Percentiles rank a stretch among this genome's conserved stretches.
Conservation (phyloP, 2,797 vertebrate genomes). For the Pteropus rufus region DNA sequence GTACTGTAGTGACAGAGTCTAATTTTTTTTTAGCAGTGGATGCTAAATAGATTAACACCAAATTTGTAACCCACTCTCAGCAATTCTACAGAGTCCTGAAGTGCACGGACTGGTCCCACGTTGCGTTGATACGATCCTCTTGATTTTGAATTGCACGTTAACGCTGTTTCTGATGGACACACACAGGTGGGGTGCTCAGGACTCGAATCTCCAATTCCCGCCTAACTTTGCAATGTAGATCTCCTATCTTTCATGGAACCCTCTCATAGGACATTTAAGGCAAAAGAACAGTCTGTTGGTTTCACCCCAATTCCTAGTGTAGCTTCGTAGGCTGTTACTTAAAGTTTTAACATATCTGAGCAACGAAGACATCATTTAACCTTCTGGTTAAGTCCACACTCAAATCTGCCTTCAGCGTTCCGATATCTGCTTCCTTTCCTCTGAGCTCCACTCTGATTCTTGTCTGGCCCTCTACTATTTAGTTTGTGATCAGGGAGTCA, state of each 20-base stretch:
- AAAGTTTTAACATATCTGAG: neutral
- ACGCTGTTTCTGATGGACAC: neutral
- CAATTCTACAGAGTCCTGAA: neutral
- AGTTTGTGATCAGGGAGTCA: neutral
- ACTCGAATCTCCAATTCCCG: neutral
- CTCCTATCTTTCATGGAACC: neutral
- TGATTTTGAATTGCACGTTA: neutral
- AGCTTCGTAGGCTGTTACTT: neutral
- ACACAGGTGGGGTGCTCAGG: neutral
- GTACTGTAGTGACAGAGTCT: neutral
- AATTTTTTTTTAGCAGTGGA: neutral
- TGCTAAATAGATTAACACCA: neutral
- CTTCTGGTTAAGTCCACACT: neutral
- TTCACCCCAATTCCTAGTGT: neutral
- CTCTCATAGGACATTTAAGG: neutral
- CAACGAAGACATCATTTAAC: neutral
- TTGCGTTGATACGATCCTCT: neutral
- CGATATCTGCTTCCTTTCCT: neutral
- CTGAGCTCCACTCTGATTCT: neutral
- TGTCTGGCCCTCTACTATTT: neutral
- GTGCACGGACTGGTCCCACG: neutral
- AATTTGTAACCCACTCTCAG: neutral
- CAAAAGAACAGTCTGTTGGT: neutral
- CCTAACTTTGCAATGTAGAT: neutral
- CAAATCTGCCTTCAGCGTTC: neutral